phyloP scores from a whole-genome alignment of 2,888 invertebrate species.

The Hylaea fasciaria region DNA sequence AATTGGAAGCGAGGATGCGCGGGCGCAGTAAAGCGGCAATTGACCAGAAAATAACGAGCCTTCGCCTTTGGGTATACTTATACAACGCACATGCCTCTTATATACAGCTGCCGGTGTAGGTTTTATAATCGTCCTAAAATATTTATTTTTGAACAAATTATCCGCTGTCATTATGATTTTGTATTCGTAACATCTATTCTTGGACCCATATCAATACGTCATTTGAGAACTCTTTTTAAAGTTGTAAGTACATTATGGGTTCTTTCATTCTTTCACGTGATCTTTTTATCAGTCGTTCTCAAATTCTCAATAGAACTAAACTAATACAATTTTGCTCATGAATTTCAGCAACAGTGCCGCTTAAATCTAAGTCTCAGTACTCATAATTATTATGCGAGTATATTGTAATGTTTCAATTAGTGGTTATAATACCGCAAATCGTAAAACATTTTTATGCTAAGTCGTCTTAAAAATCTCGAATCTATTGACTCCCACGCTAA shows the following conservation, averaged over 20 bases:
- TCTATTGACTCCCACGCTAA: neutral
- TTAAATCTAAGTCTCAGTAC: no score
- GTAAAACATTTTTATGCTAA: no score
- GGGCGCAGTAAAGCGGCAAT: slow-evolving; percentile 83
- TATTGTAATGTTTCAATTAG: no score
- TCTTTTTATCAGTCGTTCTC: no score
- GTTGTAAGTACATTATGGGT: no score
- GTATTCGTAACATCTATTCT: slow-evolving; percentile 3
- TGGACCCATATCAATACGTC: neutral
- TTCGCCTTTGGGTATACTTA: slow-evolving; percentile 57
- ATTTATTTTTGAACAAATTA: slow-evolving; percentile 58
- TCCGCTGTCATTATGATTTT: slow-evolving; percentile 30
- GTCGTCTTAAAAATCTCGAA: no score
- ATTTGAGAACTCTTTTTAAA: neutral
- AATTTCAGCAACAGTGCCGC: no score
- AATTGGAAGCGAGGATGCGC: slow-evolving; percentile 85
- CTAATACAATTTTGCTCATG: no score
- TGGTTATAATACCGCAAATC: no score
- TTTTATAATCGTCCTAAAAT: slow-evolving; percentile 60
- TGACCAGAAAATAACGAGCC: slow-evolving; percentile 85
- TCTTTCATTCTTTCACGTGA: no score
- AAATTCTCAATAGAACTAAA: no score
- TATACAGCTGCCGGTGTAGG: slow-evolving; percentile 75
- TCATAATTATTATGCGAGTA: no score
- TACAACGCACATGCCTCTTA: slow-evolving; percentile 65